Evolutionary conservation across 2,113 vertebrate genomes (phyloP).

Genomic region (Synchiropus splendidus): DNA sequence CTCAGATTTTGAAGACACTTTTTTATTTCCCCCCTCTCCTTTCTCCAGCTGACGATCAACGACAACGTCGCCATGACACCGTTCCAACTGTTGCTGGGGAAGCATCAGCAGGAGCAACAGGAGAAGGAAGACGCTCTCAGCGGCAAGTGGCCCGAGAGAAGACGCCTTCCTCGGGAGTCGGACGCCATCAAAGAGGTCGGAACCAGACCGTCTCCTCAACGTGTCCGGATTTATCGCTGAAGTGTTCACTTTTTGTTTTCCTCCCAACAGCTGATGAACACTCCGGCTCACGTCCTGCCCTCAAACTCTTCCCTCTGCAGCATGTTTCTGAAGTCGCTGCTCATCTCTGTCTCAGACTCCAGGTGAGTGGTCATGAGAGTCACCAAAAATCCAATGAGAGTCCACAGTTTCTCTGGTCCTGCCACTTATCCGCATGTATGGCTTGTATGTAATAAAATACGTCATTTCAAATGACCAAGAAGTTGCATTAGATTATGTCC

Average conservation of each 20-base stretch:
- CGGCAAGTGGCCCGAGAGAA: conserved; percentile 27
- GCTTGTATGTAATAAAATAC: too few relatives aligned
- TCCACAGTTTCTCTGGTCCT: too few relatives aligned
- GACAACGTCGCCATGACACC: conserved; percentile 81
- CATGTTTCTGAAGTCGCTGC: conserved; percentile 79
- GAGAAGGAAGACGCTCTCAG: conserved; percentile 19
- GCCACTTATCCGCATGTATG: too few relatives aligned
- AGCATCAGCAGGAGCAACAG: conserved; percentile 62
- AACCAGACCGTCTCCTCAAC: background rate
- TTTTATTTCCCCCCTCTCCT: background rate
- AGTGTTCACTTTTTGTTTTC: background rate
- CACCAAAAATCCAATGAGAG: too few relatives aligned
- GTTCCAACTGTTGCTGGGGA: conserved; percentile 82
- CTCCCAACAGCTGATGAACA: conserved; percentile 76
- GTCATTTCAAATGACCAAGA: too few relatives aligned
- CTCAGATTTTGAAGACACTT: background rate
- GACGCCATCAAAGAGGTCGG: conserved; percentile 77
- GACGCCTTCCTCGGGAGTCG: conserved; percentile 61
- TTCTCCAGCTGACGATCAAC: conserved; percentile 73
- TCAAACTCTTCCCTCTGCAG: conserved; percentile 83
- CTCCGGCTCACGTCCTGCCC: conserved; percentile 87
- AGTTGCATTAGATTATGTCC: too few relatives aligned
- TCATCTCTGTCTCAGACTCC: conserved; percentile 63
- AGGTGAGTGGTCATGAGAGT: conserved; percentile 56
- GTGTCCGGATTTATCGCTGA: background rate